These are phyloP conservation scores for Erebia palarica DNA, from an alignment of 2,888 invertebrate species.

Conservation along the genomic window DNA sequence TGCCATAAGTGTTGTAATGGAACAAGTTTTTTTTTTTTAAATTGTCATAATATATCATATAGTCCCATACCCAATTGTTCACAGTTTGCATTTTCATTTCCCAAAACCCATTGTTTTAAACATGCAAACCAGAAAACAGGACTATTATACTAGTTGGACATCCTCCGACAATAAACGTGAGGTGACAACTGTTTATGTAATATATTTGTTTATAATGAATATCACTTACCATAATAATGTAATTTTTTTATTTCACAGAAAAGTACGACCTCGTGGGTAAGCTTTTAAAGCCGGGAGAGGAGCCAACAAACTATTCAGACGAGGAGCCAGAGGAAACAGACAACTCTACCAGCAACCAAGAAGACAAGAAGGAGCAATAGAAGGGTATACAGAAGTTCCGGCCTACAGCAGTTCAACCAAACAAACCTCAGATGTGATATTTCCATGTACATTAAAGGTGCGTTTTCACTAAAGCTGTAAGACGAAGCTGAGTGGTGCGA, in stretches of 20 bases:
- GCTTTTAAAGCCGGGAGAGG: slow-evolving; percentile 94
- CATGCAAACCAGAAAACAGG: too few species aligned
- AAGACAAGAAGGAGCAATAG: slow-evolving; percentile 67
- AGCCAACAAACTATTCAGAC: slow-evolving; percentile 94
- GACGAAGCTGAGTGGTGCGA: too few species aligned
- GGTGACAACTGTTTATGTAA: too few species aligned
- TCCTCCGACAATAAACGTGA: too few species aligned
- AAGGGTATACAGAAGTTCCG: not conserved
- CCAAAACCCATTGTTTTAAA: too few species aligned
- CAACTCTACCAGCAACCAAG: slow-evolving; percentile 56
- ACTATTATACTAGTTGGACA: too few species aligned
- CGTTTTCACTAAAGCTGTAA: not conserved
- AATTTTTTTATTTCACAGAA: slow-evolving; percentile 82
- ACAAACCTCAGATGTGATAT: slow-evolving; percentile 27
- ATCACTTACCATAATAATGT: too few species aligned
- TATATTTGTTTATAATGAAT: too few species aligned
- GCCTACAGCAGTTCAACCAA: slow-evolving; percentile 25
- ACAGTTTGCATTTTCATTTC: too few species aligned
- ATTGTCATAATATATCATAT: too few species aligned
- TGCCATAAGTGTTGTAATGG: not conserved
- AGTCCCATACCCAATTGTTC: too few species aligned
- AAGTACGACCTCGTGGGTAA: slow-evolving; percentile 96
- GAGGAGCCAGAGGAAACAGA: slow-evolving; percentile 87
- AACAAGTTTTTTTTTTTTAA: not conserved
- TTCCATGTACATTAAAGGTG: slow-evolving; percentile 7